Evolutionary conservation across 2,888 invertebrate genomes (phyloP).

Genomic region (Cristatella mucedo): DNA sequence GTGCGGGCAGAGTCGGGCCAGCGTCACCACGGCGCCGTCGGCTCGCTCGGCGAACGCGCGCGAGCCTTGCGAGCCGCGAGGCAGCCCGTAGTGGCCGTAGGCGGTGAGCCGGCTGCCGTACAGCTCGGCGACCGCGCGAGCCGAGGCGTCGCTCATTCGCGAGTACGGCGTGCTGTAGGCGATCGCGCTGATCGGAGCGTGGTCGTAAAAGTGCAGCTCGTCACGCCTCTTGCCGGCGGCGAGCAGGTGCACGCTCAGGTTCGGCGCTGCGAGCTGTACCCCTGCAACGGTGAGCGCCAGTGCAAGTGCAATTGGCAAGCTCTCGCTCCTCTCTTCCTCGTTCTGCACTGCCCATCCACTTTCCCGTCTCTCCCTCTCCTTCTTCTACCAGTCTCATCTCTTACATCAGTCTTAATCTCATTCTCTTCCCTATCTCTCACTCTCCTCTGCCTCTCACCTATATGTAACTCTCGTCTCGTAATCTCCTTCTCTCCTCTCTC

Average conservation of each 20-base stretch:
- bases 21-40: slow-evolving; percentile 51
- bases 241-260: slow-evolving; percentile 53
- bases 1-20: slow-evolving; percentile 51
- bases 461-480: too few species aligned
- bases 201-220: slow-evolving; percentile 51
- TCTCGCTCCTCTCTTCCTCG: too few species aligned
- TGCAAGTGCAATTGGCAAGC: too few species aligned
- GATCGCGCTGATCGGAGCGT: slow-evolving; percentile 52
- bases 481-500: too few species aligned
- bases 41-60: slow-evolving; percentile 54
- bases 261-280: slow-evolving; percentile 47
- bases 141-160: slow-evolving; percentile 42
- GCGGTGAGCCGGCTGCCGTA: slow-evolving; percentile 50
- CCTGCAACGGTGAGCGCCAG: too few species aligned
- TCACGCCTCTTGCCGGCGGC: too few species aligned
- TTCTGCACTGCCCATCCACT: too few species aligned
- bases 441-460: too few species aligned
- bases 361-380: too few species aligned
- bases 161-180: slow-evolving; percentile 50
- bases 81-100: slow-evolving; percentile 53
- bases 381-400: too few species aligned
- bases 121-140: slow-evolving; percentile 47
- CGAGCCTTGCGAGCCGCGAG: slow-evolving; percentile 47
- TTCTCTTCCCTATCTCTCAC: too few species aligned
- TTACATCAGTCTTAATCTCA: too few species aligned